Conservation (phyloP, 2,797 vertebrate species). For the Eulemur albifrons region DNA sequence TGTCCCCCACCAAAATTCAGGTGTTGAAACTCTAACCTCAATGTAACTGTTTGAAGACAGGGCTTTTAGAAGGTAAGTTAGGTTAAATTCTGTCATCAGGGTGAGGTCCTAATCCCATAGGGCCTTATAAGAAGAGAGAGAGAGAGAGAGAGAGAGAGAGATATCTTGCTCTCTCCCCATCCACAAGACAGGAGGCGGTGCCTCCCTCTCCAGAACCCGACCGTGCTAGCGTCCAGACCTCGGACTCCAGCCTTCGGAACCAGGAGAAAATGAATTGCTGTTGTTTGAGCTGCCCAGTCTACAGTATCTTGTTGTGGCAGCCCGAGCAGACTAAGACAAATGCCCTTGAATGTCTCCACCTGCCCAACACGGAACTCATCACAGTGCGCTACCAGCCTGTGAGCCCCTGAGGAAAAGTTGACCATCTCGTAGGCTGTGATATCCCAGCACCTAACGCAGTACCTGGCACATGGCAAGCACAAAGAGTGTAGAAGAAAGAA, state of each 20-base stretch:
- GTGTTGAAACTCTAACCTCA: background rate
- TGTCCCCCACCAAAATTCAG: fast-evolving
- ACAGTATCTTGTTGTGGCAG: fast-evolving
- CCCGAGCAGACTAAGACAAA: background rate
- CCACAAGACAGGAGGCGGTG: background rate
- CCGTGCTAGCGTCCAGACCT: fast-evolving
- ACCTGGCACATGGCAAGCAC: background rate
- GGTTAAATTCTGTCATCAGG: background rate
- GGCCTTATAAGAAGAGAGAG: background rate
- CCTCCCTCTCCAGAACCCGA: background rate
- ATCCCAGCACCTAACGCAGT: background rate
- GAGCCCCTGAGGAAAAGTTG: background rate
- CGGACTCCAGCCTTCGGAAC: background rate
- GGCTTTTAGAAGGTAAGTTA: background rate
- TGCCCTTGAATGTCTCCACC: fast-evolving
- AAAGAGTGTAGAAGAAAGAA: too few species aligned
- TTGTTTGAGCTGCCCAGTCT: fast-evolving
- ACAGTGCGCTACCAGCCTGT: background rate
- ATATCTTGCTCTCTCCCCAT: too few species aligned
- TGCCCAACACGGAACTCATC: background rate
- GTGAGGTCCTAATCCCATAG: background rate
- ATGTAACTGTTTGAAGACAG: background rate
- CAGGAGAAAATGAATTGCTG: fast-evolving
- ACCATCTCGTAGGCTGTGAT: background rate
- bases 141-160: background rate